Percentiles rank a stretch among this genome's conserved stretches.
Evolutionary conservation across 2,113 vertebrate genomes (phyloP).

Genomic region (Mandrillus leucophaeus): DNA sequence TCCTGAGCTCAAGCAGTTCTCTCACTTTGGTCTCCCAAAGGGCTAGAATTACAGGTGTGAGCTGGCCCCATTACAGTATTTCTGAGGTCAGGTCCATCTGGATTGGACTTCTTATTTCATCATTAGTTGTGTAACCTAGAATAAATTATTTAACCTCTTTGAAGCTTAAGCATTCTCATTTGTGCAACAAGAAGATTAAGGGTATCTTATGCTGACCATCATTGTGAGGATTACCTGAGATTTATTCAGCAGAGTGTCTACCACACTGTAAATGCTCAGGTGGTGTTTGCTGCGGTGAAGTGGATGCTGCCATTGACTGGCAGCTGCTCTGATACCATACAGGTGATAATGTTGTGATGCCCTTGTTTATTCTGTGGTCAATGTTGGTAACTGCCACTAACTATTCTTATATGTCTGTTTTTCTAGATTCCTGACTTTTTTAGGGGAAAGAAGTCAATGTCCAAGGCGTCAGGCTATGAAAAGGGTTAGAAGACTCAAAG

Average conservation of each 20-base stretch:
- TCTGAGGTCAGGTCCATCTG: background rate
- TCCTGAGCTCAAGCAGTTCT: no score
- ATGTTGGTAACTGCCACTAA: background rate
- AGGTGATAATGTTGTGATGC: background rate
- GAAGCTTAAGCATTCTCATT: background rate
- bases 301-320: background rate
- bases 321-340: background rate
- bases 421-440: background rate
- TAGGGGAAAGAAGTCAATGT: background rate
- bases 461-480: background rate
- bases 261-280: background rate
- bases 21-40: no score
- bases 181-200: background rate
- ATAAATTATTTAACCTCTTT: background rate
- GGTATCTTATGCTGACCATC: background rate
- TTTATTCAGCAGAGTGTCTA: background rate
- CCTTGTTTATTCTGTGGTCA: background rate
- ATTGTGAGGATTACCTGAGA: background rate
- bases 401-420: background rate
- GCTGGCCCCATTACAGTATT: background rate
- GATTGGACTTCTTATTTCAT: background rate
- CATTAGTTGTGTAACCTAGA: background rate
- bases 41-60: no score
- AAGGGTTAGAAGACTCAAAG: background rate
- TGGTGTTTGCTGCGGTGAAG: fast-evolving